phyloP scores from a whole-genome alignment of 2,888 invertebrate genomes.

The Hipparchia semele region DNA sequence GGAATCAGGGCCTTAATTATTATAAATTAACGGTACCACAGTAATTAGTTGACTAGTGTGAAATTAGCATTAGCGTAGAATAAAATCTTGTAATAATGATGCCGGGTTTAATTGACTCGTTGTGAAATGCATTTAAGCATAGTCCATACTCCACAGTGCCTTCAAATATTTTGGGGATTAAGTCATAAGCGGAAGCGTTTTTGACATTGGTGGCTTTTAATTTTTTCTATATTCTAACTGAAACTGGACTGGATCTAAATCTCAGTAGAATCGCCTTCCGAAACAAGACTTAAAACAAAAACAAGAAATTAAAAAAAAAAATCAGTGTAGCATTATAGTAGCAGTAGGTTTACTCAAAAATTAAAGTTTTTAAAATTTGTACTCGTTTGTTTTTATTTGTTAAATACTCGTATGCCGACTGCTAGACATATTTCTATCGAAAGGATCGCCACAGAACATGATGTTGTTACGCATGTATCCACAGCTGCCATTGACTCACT shows the following conservation, averaged over 20 bases:
- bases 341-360: too few species aligned
- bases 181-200: slow-evolving; percentile 47
- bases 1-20: neutral
- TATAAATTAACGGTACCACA: neutral
- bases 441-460: too few species aligned
- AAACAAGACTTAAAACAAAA: too few species aligned
- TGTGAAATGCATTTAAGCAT: slow-evolving; percentile 55
- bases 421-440: too few species aligned
- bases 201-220: neutral
- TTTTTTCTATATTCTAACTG: neutral
- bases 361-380: too few species aligned
- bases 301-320: too few species aligned
- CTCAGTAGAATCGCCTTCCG: too few species aligned
- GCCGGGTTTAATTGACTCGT: slow-evolving; percentile 70
- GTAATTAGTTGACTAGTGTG: slow-evolving; percentile 29
- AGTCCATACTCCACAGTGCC: slow-evolving; percentile 44
- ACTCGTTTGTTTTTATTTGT: too few species aligned
- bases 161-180: slow-evolving; percentile 41
- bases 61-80: slow-evolving; percentile 50
- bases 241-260: neutral
- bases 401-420: too few species aligned
- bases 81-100: slow-evolving; percentile 65
- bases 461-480: too few species aligned
- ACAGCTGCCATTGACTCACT: too few species aligned
- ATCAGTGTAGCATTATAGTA: too few species aligned